Evolutionary conservation across 2,888 invertebrate species (phyloP), one percentile per base, ranked within the genome.

Genomic region (Lumbricus terrestris): DNA sequence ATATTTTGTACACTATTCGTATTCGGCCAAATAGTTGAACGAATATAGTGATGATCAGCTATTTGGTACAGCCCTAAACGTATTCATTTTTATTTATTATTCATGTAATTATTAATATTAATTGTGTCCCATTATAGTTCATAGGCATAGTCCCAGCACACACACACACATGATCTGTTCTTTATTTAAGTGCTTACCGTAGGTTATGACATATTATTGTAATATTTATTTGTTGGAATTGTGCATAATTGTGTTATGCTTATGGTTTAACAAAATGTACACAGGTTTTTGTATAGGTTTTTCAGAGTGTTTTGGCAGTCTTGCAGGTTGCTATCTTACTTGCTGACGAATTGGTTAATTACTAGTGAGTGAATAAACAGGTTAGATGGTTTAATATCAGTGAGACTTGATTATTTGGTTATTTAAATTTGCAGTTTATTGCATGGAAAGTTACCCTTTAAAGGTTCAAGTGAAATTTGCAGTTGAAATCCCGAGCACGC

Each of bases 81-180:
- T n/a, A n/a, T n/a, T 69, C 69, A 69, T 5, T n/a, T n/a, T 1
- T 69, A 69, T 69, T 69, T 69, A 69, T 69, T 69, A 69, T 69
- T 69, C 29, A n/a, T 69, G 69, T 69, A 8, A 69, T 69, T n/a
- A n/a, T 69, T 69, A 69, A 29, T 1, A 11, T 29, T 69, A n/a
- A 69, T 29, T 69, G n/a, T n/a, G 69, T 69, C 69, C 69, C 69
- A 11, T 69, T 69, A 1, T 69, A 69, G 69, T 69, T 69, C n/a
- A n/a, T 69, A n/a, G n/a, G 69, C 69, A 69, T n/a, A 69, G 69
- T 69, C 69, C 69, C 69, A 69, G n/a, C n/a, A n/a, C n/a, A n/a
- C n/a, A n/a, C n/a, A 8, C n/a, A n/a, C n/a, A n/a, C n/a, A n/a
- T 11, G 69, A 69, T 69, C 69, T 69, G 69, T 69, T 69, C 29